Percentiles rank a stretch among this genome's conserved stretches.
phyloP scores from a whole-genome alignment of 1,140 invertebrate genomes.

The Zaprionus ornatus region DNA sequence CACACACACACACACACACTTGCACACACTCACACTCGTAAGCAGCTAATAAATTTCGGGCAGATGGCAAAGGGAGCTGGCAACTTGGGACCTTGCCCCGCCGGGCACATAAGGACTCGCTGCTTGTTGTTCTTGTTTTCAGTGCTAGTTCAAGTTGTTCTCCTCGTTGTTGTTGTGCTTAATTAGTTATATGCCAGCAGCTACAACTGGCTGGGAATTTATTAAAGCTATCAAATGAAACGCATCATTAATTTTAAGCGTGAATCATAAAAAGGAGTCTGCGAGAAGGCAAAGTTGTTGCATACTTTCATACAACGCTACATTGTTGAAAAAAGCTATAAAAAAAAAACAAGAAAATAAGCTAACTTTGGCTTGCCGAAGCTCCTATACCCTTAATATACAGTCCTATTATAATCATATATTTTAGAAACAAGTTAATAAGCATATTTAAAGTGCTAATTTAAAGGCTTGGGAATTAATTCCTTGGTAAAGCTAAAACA shows the following conservation, averaged over 20 bases:
- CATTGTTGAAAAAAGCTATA: no score
- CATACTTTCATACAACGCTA: background rate
- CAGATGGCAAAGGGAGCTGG: constrained; percentile 14
- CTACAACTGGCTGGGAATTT: constrained; percentile 29
- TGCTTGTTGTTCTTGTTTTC: constrained; percentile 29
- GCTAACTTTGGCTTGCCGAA: no score
- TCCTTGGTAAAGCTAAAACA: no score
- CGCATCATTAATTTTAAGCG: constrained; percentile 49
- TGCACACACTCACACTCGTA: constrained; percentile 24
- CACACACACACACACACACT: constrained; percentile 2
- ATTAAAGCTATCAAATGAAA: constrained; percentile 45
- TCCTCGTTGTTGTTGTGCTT: constrained; percentile 32
- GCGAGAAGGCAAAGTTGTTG: background rate
- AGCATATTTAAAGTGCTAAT: no score
- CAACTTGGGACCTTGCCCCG: constrained; percentile 17
- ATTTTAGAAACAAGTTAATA: no score
- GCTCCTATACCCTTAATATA: no score
- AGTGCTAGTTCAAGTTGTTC: constrained; percentile 17
- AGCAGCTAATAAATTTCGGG: constrained; percentile 71
- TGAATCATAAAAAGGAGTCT: background rate
- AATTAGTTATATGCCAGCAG: constrained; percentile 51
- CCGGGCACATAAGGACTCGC: constrained; percentile 22
- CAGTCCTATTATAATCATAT: no score
- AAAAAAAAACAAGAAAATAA: no score
- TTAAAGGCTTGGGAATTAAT: no score